phyloP scores from a whole-genome alignment of 1,140 invertebrate genomes.

The Drosophila sulfurigaster region DNA sequence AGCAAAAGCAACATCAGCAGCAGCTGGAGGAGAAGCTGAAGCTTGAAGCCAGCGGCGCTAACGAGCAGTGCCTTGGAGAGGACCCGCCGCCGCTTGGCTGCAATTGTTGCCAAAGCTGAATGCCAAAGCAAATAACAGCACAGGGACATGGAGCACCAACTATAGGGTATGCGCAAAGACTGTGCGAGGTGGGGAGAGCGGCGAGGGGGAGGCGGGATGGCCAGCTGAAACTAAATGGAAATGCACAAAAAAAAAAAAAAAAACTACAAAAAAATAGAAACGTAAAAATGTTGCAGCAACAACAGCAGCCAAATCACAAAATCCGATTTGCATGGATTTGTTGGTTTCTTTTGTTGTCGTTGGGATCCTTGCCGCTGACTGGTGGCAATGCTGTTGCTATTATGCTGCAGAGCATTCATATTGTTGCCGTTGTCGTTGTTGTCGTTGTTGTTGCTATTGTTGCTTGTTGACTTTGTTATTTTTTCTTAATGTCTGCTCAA shows the following conservation, averaged over 20 bases:
- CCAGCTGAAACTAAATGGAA: constrained; percentile 76
- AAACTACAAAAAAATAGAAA: constrained; percentile 21
- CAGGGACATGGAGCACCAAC: constrained; percentile 39
- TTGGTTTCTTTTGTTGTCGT: constrained; percentile 80
- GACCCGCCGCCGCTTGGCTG: constrained; percentile 46
- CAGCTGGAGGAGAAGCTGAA: constrained; percentile 3
- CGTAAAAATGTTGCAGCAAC: constrained; percentile 51
- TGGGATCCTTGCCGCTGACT: constrained; percentile 76
- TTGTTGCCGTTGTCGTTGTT: constrained; percentile 37
- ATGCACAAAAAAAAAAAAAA: constrained; percentile 53
- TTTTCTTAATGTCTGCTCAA: constrained; percentile 82
- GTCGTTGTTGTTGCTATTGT: constrained; percentile 52
- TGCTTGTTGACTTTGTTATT: constrained; percentile 77
- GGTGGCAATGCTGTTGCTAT: constrained; percentile 74
- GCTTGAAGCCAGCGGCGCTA: constrained; percentile 60
- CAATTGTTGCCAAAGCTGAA: constrained; percentile 82
- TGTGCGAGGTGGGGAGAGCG: not conserved
- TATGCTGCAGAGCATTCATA: constrained; percentile 62
- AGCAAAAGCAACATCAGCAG: not conserved
- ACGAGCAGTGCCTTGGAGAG: constrained; percentile 79
- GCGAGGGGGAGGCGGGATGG: constrained; percentile 4
- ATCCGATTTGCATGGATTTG: constrained; percentile 84
- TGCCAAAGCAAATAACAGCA: constrained; percentile 81
- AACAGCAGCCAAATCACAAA: constrained; percentile 74
- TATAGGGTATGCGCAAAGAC: no score